These are phyloP conservation scores for Mellivora capensis DNA, from an alignment of 2,113 vertebrate genomes.

Conservation along the genomic window DNA sequence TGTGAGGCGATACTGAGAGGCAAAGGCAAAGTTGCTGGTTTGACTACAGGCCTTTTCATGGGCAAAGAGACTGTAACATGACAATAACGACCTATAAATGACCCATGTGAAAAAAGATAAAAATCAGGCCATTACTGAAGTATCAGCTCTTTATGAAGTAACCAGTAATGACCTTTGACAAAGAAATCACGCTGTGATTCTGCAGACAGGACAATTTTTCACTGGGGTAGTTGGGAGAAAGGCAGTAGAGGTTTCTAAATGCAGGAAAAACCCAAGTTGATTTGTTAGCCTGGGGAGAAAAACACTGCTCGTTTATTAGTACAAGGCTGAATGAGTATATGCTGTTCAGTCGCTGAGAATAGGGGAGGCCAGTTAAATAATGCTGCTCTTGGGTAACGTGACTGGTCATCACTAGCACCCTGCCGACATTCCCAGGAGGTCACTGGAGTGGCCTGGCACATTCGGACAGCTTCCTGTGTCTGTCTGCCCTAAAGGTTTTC, in stretches of 20 bases:
- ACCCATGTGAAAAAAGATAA: constrained; percentile 68
- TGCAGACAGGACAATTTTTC: constrained; percentile 65
- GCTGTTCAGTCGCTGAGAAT: neutral
- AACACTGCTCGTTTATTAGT: neutral
- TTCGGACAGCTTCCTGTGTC: neutral
- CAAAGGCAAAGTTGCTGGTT: constrained; percentile 32
- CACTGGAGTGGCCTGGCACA: accelerated
- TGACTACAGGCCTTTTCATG: constrained; percentile 63
- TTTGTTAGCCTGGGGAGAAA: neutral
- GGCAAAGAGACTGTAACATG: constrained; percentile 60
- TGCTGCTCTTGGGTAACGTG: neutral
- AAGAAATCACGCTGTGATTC: constrained; percentile 69
- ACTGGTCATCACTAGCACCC: neutral
- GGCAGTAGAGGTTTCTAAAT: constrained; percentile 29
- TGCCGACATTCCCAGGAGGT: neutral
- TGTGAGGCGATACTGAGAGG: constrained; percentile 46
- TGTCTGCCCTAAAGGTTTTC: neutral
- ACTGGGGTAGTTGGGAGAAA: neutral
- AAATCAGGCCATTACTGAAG: constrained; percentile 66
- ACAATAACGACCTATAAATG: constrained; percentile 73
- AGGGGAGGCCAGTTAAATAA: neutral
- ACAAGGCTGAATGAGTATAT: neutral
- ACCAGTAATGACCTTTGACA: constrained; percentile 76
- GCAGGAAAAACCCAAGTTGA: neutral
- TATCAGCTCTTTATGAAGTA: constrained; percentile 72